phyloP scores from a whole-genome alignment of 2,113 vertebrate species.

The Coregonus clupeaformis region DNA sequence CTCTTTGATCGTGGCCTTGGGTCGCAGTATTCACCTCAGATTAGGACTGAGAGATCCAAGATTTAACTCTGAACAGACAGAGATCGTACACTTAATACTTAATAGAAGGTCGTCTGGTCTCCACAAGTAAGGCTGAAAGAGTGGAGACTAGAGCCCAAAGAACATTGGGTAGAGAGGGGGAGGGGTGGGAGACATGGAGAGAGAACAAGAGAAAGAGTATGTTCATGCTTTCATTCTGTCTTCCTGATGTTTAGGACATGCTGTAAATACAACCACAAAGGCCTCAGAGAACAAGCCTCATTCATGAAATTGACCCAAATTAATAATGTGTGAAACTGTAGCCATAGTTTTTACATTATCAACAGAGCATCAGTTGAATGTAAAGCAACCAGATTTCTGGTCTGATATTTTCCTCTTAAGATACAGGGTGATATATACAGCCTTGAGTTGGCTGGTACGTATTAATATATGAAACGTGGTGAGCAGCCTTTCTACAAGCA shows the following conservation, averaged over 20 bases:
- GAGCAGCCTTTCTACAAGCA: slow-evolving; percentile 9
- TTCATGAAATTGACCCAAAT: slow-evolving; percentile 19
- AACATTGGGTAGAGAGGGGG: not conserved
- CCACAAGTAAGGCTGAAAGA: not conserved
- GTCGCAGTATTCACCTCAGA: slow-evolving; percentile 44
- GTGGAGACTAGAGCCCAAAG: not conserved
- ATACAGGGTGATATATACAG: slow-evolving; percentile 35
- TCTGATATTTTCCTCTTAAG: slow-evolving; percentile 22
- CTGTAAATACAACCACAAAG: not conserved
- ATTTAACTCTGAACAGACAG: slow-evolving; percentile 37
- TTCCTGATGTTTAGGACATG: not conserved
- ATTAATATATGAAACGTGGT: slow-evolving; percentile 8
- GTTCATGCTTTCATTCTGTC: not conserved
- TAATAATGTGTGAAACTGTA: slow-evolving; percentile 11
- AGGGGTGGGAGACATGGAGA: not conserved
- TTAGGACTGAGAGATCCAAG: slow-evolving; percentile 38
- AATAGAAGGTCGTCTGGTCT: slow-evolving; percentile 5
- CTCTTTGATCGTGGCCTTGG: slow-evolving; percentile 43
- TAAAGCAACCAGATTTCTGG: slow-evolving; percentile 38
- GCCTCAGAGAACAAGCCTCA: slow-evolving; percentile 2
- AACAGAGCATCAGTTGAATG: slow-evolving; percentile 35
- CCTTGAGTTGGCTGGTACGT: slow-evolving; percentile 5
- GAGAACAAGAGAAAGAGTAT: not conserved
- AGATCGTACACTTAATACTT: slow-evolving; percentile 42
- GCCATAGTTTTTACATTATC: slow-evolving; percentile 36